Evolutionary conservation across 2,888 invertebrate species (phyloP).

Genomic region (Hydriomena furcata): DNA sequence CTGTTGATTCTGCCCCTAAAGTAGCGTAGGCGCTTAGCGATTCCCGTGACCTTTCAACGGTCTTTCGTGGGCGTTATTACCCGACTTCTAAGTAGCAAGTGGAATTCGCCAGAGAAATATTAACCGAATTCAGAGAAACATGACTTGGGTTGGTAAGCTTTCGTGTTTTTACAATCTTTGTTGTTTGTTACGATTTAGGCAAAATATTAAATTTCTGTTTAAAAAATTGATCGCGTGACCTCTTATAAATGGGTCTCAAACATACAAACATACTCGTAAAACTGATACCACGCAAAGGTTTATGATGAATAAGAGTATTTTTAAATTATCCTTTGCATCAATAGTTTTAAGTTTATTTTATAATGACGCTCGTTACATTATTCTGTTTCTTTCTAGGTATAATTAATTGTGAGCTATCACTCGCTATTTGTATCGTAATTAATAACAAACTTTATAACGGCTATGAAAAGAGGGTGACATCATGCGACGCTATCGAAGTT

Average conservation of each 20-base stretch:
- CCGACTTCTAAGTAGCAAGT: slow-evolving; percentile 13
- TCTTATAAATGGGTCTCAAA: not conserved
- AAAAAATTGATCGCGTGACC: no score
- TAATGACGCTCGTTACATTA: no score
- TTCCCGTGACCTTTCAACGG: slow-evolving; percentile 46
- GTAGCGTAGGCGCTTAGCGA: slow-evolving; percentile 40
- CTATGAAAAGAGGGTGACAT: slow-evolving; percentile 39
- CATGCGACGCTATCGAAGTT: slow-evolving; percentile 35
- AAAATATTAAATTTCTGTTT: no score
- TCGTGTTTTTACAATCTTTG: not conserved
- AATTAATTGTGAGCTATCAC: slow-evolving; percentile 9
- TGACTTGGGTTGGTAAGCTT: slow-evolving; percentile 6
- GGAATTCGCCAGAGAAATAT: slow-evolving; percentile 15
- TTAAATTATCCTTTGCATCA: no score
- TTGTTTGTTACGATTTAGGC: not conserved
- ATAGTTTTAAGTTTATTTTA: no score
- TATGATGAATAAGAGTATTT: no score
- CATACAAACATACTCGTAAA: no score
- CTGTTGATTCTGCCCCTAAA: slow-evolving; percentile 35
- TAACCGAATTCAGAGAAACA: slow-evolving; percentile 10
- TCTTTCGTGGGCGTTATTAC: slow-evolving; percentile 36
- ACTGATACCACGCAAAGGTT: no score
- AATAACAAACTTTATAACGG: slow-evolving; percentile 29
- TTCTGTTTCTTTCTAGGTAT: not conserved
- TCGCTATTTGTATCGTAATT: slow-evolving; percentile 26